Conservation (phyloP, 1,140 invertebrate species). For the Dreissena polymorpha region DNA sequence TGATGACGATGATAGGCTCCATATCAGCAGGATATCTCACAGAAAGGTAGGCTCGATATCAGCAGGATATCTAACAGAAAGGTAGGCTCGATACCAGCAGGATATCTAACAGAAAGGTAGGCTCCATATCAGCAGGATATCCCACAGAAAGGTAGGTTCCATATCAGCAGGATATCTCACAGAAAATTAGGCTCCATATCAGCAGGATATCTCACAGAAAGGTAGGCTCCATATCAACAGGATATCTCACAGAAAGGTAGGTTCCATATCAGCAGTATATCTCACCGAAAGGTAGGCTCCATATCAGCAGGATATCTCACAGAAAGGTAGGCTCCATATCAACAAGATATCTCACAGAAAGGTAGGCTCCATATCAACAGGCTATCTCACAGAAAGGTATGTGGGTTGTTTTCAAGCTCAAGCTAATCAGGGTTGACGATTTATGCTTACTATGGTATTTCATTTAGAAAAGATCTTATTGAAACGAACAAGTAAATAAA, state of each 20-base stretch:
- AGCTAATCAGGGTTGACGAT: no score
- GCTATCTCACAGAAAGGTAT: conserved; percentile 72
- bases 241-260: conserved; percentile 79
- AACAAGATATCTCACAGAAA: conserved; percentile 79
- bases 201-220: conserved; percentile 79
- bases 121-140: conserved; percentile 80
- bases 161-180: conserved; percentile 80
- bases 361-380: conserved; percentile 80
- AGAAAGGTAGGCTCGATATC: conserved; percentile 76
- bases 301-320: conserved; percentile 80
- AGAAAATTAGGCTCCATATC: conserved; percentile 80
- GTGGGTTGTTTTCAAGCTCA: no score
- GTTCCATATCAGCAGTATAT: conserved; percentile 80
- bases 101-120: conserved; percentile 79
- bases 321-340: conserved; percentile 80
- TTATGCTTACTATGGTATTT: no score
- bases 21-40: conserved; percentile 80
- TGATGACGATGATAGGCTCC: conserved; percentile 81
- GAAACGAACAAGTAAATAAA: no score
- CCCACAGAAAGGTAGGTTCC: conserved; percentile 80
- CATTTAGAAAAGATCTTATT: no score
- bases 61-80: no score
- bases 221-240: conserved; percentile 80
- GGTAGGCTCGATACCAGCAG: conserved; percentile 80
- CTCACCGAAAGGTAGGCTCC: conserved; percentile 80